Evolutionary conservation across 2,797 vertebrate species (phyloP).

Genomic region (Sebastes steindachneri): DNA sequence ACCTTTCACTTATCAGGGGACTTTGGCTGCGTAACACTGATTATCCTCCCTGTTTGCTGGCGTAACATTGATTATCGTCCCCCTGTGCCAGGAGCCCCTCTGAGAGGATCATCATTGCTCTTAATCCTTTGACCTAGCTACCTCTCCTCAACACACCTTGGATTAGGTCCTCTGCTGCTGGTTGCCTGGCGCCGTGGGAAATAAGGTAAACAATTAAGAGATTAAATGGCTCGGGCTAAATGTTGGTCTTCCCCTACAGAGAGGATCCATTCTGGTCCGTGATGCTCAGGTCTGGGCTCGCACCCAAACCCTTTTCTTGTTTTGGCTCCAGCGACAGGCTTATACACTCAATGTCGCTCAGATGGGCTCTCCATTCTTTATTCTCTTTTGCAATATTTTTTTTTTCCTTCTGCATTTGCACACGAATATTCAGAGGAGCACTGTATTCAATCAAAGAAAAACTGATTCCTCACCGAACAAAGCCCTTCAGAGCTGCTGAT

Average conservation of each 20-base stretch:
- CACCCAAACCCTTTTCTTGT: constrained; percentile 70
- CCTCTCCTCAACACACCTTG: constrained; percentile 79
- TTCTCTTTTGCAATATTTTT: constrained; percentile 24
- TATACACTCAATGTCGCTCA: constrained; percentile 49
- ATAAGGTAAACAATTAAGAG: constrained; percentile 82
- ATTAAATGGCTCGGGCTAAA: constrained; percentile 77
- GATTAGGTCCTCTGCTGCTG: constrained; percentile 65
- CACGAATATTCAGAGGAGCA: constrained; percentile 40
- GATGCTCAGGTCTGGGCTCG: constrained; percentile 67
- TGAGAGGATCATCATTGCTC: constrained; percentile 83
- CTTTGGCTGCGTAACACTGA: constrained; percentile 71
- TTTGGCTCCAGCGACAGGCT: constrained; percentile 67
- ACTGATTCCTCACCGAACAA: constrained; percentile 51
- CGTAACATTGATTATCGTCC: constrained; percentile 78
- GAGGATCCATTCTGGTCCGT: constrained; percentile 62
- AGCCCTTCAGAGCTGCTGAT: constrained; percentile 49
- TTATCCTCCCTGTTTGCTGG: constrained; percentile 76
- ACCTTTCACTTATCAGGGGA: constrained; percentile 67
- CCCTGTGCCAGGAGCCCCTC: constrained; percentile 72
- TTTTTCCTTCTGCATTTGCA: constrained; percentile 26
- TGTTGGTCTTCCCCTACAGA: constrained; percentile 63
- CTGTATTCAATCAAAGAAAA: constrained; percentile 54
- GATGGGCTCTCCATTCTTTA: constrained; percentile 53
- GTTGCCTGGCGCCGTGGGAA: constrained; percentile 69
- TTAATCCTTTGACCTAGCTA: constrained; percentile 81